phyloP scores from a whole-genome alignment of 2,113 vertebrate genomes.

The Tyrannus savana region DNA sequence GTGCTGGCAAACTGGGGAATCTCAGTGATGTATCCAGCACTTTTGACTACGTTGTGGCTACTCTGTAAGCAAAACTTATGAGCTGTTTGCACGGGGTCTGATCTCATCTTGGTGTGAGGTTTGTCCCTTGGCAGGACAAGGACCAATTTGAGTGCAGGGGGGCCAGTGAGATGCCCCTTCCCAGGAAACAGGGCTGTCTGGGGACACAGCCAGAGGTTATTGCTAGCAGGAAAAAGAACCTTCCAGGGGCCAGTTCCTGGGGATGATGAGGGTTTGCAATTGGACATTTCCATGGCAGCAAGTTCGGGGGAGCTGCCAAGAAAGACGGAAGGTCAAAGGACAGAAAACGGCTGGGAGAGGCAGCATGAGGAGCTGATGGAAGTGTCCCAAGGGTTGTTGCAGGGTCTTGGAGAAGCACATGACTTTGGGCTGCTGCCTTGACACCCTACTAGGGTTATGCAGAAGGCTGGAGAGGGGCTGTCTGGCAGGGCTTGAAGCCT shows the following conservation, averaged over 20 bases:
- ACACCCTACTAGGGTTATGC: too few species aligned
- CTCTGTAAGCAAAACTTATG: background rate
- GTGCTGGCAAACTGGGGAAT: background rate
- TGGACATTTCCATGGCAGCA: background rate
- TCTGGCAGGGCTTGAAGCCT: background rate
- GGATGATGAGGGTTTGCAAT: background rate
- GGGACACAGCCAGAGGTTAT: background rate
- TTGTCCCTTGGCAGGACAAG: accelerated
- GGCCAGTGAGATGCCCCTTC: accelerated
- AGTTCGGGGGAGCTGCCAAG: background rate
- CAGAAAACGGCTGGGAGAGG: background rate
- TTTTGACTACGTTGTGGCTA: background rate
- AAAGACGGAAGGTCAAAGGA: background rate
- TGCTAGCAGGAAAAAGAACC: background rate
- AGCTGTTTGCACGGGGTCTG: background rate
- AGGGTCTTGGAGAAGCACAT: accelerated
- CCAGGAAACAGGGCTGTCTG: accelerated
- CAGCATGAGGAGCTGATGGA: background rate
- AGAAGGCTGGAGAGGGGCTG: background rate
- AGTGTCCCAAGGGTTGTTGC: background rate
- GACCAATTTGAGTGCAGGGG: accelerated
- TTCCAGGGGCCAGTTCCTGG: background rate
- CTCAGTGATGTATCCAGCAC: background rate
- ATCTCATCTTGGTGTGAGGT: background rate
- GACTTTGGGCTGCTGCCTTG: background rate